Percentiles rank a stretch among this genome's conserved stretches.
These are phyloP conservation scores for Cerastis rubricosa DNA, from an alignment of 2,888 invertebrate genomes.

Conservation along the genomic window DNA sequence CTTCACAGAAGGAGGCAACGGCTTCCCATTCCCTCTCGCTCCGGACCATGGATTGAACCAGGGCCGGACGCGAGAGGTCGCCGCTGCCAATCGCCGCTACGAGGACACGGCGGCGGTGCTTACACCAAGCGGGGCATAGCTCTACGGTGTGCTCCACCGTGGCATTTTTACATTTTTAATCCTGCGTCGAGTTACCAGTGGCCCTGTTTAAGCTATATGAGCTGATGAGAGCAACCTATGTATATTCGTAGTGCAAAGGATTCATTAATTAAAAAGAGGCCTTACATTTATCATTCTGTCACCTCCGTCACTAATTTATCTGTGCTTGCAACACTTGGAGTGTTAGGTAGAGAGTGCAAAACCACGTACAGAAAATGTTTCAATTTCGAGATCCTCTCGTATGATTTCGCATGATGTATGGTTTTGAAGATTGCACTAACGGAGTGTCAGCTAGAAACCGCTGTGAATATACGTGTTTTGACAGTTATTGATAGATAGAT, in stretches of 20 bases:
- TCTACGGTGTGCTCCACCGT: too few relatives aligned
- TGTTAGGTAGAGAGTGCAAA: constrained; percentile 12
- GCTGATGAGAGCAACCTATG: neutral
- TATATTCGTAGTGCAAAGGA: neutral
- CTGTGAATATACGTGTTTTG: constrained; percentile 56
- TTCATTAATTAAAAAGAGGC: neutral
- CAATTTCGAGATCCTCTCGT: constrained; percentile 53
- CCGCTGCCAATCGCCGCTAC: too few relatives aligned
- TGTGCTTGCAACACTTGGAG: constrained; percentile 17
- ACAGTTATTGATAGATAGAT: constrained; percentile 61
- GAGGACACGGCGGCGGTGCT: too few relatives aligned
- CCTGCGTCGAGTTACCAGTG: too few relatives aligned
- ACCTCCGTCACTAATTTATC: constrained; percentile 9
- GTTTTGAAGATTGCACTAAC: constrained; percentile 57
- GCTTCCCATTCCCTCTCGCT: too few relatives aligned
- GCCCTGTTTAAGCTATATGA: too few relatives aligned
- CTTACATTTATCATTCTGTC: constrained; percentile 11
- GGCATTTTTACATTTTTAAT: too few relatives aligned
- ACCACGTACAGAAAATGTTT: constrained; percentile 45
- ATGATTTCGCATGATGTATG: constrained; percentile 56
- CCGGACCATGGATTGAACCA: too few relatives aligned
- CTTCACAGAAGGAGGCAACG: too few relatives aligned
- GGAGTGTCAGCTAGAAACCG: constrained; percentile 43
- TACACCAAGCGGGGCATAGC: too few relatives aligned
- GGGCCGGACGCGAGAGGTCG: too few relatives aligned